These are phyloP conservation scores for Leptinotarsa defecta DNA, from an alignment of 1,140 invertebrate genomes.

Conservation along the genomic window DNA sequence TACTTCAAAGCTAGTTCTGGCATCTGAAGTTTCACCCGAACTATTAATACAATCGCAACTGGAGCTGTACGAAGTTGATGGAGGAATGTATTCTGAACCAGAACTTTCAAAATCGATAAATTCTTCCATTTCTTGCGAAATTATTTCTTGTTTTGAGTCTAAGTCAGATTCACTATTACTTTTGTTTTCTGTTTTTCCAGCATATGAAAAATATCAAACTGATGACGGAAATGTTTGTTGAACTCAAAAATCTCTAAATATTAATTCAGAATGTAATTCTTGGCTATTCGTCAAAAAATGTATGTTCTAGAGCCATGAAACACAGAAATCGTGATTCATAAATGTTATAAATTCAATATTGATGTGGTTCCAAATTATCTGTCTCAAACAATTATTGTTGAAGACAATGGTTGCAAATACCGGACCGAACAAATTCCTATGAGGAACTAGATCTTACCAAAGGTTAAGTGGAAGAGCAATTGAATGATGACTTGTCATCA, in stretches of 20 bases:
- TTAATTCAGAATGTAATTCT: not conserved
- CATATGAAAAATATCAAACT: not conserved
- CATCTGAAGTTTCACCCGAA: not conserved
- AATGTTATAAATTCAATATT: too few relatives aligned
- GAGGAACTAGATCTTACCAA: too few relatives aligned
- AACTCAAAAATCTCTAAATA: not conserved
- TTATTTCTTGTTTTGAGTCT: not conserved
- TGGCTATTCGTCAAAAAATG: too few relatives aligned
- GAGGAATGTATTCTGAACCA: not conserved
- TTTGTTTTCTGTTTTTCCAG: not conserved
- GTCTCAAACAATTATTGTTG: too few relatives aligned
- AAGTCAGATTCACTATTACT: not conserved
- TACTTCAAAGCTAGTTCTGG: not conserved
- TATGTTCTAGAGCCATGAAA: not conserved
- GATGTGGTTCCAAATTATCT: too few relatives aligned
- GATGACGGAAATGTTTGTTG: not conserved
- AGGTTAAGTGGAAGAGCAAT: too few relatives aligned
- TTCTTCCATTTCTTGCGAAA: not conserved
- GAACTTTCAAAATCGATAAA: not conserved
- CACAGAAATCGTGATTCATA: not conserved
- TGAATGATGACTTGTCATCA: too few relatives aligned
- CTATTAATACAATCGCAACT: not conserved
- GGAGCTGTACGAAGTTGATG: not conserved
- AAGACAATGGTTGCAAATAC: too few relatives aligned
- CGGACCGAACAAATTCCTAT: too few relatives aligned